Conservation (phyloP, 2,797 vertebrate genomes). For the Leontopithecus rosalia region DNA sequence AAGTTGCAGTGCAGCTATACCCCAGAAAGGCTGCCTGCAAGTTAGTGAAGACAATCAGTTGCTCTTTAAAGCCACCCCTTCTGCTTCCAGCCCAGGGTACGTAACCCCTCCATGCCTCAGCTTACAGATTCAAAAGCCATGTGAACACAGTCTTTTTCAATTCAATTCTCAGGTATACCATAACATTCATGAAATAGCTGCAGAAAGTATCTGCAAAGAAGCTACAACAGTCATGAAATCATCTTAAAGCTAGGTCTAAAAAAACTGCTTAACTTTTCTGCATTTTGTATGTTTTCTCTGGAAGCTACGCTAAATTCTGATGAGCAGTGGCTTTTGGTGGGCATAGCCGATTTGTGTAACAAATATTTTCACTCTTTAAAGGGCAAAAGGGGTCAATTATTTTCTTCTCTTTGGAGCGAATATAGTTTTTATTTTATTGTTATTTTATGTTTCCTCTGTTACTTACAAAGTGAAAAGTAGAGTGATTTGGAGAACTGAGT, state of each 20-base stretch:
- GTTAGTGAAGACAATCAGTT: fast-evolving
- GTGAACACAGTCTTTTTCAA: neutral
- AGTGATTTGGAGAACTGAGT: neutral
- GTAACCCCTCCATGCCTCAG: neutral
- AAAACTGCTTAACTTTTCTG: neutral
- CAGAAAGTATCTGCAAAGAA: neutral
- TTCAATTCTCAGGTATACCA: neutral
- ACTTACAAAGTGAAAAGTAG: neutral
- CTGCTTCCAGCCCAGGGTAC: neutral
- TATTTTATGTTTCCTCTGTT: neutral
- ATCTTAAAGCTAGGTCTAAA: neutral
- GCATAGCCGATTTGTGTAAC: neutral
- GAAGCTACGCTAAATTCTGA: neutral
- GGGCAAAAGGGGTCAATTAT: neutral
- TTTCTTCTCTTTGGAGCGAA: neutral
- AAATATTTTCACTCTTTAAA: neutral
- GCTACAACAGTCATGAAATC: neutral
- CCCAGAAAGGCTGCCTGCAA: neutral
- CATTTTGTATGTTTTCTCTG: neutral
- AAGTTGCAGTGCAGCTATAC: no score
- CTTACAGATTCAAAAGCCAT: neutral
- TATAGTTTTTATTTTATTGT: neutral
- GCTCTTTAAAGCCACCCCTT: neutral
- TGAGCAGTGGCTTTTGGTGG: neutral
- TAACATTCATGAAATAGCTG: neutral